Percentiles rank a stretch among this genome's conserved stretches.
Evolutionary conservation across 2,113 vertebrate genomes (phyloP).

Genomic region (Patagioenas fasciata): DNA sequence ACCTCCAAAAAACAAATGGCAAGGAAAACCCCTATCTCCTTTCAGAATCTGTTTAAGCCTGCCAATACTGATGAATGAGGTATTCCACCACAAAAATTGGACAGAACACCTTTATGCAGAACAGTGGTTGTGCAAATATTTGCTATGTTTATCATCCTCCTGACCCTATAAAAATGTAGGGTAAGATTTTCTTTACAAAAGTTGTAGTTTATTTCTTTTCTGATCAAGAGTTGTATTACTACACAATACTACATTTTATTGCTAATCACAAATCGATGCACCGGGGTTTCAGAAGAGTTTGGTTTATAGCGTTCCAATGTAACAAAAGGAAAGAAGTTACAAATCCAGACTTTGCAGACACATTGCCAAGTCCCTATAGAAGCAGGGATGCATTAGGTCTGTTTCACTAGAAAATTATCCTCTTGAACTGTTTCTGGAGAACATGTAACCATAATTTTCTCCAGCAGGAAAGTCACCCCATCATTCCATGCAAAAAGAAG

Average conservation of each 20-base stretch:
- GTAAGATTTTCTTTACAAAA: slow-evolving; percentile 49
- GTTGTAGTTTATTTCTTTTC: slow-evolving; percentile 54
- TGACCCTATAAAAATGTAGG: slow-evolving; percentile 54
- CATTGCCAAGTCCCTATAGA: slow-evolving; percentile 62
- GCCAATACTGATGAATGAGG: background rate
- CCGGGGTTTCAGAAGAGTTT: slow-evolving; percentile 78
- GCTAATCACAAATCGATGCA: slow-evolving; percentile 77
- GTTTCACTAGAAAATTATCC: slow-evolving; percentile 59
- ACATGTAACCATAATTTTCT: background rate
- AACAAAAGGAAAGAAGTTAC: slow-evolving; percentile 75
- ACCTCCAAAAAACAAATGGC: background rate
- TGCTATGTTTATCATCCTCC: background rate
- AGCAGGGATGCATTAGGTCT: slow-evolving; percentile 50
- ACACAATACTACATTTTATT: slow-evolving; percentile 74
- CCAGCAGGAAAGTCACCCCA: slow-evolving; percentile 23
- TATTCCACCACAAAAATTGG: background rate
- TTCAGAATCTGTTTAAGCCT: background rate
- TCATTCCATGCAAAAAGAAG: slow-evolving; percentile 42
- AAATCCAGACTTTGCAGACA: slow-evolving; percentile 75
- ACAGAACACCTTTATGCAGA: background rate
- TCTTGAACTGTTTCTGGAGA: slow-evolving; percentile 37
- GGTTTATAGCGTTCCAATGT: slow-evolving; percentile 78
- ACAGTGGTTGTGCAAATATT: slow-evolving; percentile 39
- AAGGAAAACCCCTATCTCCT: background rate
- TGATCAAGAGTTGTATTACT: slow-evolving; percentile 72